phyloP scores from a whole-genome alignment of 2,797 vertebrate species.

The Hemitrygon akajei region DNA sequence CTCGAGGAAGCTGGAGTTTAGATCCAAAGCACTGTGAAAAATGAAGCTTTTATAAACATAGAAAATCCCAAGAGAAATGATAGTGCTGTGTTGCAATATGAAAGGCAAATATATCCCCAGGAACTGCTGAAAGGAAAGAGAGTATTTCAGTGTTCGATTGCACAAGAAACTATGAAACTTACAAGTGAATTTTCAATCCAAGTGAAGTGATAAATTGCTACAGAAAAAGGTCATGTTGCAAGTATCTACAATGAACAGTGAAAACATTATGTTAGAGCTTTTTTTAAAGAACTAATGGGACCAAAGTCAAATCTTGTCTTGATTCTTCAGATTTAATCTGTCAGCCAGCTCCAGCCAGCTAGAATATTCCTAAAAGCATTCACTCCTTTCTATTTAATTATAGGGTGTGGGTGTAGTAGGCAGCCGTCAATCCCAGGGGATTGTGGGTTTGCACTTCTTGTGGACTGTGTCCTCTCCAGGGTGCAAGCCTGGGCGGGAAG shows the following conservation, averaged over 20 bases:
- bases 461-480: too few relatives aligned
- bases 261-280: neutral
- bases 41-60: constrained; percentile 1
- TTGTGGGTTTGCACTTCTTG: too few relatives aligned
- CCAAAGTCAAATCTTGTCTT: constrained; percentile 15
- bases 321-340: neutral
- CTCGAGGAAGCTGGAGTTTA: neutral
- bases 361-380: too few relatives aligned
- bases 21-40: neutral
- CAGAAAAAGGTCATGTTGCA: neutral
- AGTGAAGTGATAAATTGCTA: neutral
- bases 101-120: neutral
- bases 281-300: neutral
- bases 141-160: neutral
- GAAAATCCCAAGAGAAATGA: constrained; percentile 4
- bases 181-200: neutral
- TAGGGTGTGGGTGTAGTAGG: too few relatives aligned
- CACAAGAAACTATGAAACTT: neutral
- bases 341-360: neutral
- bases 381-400: too few relatives aligned
- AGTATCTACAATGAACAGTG: neutral
- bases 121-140: neutral
- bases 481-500: too few relatives aligned
- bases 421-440: too few relatives aligned
- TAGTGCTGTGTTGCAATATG: neutral